Evolutionary conservation across 37 sponge, comb jelly and placozoan species (phyloP).

Genomic region (Spongilla lacustris): DNA sequence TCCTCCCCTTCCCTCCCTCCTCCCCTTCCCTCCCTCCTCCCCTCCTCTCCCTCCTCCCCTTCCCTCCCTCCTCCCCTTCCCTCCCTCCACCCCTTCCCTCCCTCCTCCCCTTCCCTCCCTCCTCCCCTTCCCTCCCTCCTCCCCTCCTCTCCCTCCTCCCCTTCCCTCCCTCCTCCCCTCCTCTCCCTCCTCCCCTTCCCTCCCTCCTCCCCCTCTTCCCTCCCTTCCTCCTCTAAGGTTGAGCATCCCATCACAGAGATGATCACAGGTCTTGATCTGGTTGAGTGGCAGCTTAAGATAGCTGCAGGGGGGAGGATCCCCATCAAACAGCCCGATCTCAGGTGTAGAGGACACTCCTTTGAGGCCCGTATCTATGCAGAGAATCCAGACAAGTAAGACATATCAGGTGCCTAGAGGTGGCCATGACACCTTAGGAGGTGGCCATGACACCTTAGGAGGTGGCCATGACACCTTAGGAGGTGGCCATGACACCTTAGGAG

Average conservation of each 20-base stretch:
- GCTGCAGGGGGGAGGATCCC: constrained; percentile 88
- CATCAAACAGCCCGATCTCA: constrained; percentile 65
- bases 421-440: too few species aligned
- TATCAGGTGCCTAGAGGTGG: not conserved
- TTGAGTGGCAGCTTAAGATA: constrained; percentile 92
- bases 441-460: too few species aligned
- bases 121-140: constrained; percentile 26
- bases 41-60: not conserved
- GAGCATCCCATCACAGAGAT: constrained; percentile 81
- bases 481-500: too few species aligned
- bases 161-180: constrained; percentile 41
- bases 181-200: constrained; percentile 44
- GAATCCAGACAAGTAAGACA: constrained; percentile 63
- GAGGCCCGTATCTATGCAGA: constrained; percentile 98
- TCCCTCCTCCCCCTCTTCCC: constrained; percentile 35
- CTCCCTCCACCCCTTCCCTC: not conserved
- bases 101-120: constrained; percentile 51
- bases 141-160: constrained; percentile 35
- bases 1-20: not conserved
- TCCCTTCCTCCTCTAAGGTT: not conserved
- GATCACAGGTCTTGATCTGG: constrained; percentile 94
- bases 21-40: not conserved
- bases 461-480: too few species aligned
- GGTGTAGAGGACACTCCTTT: constrained; percentile 85
- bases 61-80: not conserved